A percentile compares a stretch with the other conserved stretches of the same genome.
Conservation (phyloP, 2,888 invertebrate species). For the Phytoseiulus persimilis region DNA sequence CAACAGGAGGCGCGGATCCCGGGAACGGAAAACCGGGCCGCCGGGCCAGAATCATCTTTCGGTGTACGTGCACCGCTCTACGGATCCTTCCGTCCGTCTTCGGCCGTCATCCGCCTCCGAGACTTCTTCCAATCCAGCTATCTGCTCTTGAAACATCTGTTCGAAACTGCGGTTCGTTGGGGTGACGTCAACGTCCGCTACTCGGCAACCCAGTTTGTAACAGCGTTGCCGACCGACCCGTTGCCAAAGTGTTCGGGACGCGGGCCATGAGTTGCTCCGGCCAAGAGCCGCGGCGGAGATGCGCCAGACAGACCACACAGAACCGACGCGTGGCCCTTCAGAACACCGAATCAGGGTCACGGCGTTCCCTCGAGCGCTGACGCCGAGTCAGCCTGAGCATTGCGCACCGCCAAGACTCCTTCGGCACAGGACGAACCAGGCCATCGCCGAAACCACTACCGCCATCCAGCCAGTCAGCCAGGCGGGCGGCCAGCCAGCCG, state of each 20-base stretch:
- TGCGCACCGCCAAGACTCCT: neutral
- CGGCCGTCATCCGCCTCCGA: neutral
- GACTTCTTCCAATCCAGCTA: neutral
- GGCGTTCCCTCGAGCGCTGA: slow-evolving; percentile 30
- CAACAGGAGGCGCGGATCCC: too few species aligned
- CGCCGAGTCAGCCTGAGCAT: neutral
- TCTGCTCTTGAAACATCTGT: slow-evolving; percentile 5
- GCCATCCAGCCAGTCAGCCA: too few species aligned
- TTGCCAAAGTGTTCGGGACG: neutral
- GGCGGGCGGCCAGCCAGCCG: too few species aligned
- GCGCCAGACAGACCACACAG: slow-evolving; percentile 5
- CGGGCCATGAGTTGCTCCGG: neutral
- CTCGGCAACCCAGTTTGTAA: neutral
- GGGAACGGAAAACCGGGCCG: too few species aligned
- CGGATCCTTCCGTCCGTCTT: neutral
- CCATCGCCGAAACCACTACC: neutral
- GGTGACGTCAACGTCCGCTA: neutral
- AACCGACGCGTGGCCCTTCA: slow-evolving; percentile 5
- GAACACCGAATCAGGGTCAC: slow-evolving; percentile 35
- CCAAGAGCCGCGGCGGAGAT: neutral
- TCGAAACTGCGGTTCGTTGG: neutral
- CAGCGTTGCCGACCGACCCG: neutral
- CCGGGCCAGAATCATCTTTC: too few species aligned
- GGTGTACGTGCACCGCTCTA: too few species aligned
- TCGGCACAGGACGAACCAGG: neutral